phyloP scores from a whole-genome alignment of 2,113 vertebrate genomes.

The Semicossyphus pulcher region DNA sequence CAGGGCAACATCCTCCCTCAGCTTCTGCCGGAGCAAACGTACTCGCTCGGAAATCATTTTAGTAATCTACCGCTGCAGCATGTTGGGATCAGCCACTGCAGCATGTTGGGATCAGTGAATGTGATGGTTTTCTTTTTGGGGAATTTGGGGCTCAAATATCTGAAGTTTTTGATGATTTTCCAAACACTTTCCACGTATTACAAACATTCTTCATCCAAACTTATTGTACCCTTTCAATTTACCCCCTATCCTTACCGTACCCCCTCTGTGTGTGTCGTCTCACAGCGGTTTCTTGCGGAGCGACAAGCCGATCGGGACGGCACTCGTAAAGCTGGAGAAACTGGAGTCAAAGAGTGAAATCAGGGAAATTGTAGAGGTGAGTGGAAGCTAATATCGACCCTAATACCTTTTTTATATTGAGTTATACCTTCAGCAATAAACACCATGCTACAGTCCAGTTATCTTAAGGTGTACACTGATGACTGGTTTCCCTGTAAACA shows the following conservation, averaged over 20 bases:
- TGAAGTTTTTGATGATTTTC: neutral
- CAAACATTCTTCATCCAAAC: too few species aligned
- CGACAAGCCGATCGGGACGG: constrained; percentile 93
- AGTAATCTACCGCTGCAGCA: neutral
- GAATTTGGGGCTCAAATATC: neutral
- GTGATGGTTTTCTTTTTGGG: too few species aligned
- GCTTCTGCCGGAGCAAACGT: neutral
- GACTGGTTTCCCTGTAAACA: neutral
- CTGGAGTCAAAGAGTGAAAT: constrained; percentile 94
- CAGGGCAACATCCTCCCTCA: neutral
- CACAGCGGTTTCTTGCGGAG: constrained; percentile 94
- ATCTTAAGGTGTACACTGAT: neutral
- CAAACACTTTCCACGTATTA: too few species aligned
- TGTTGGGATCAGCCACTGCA: neutral
- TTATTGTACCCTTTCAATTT: too few species aligned
- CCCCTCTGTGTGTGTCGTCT: neutral
- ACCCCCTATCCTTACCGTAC: neutral
- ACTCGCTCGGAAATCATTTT: neutral
- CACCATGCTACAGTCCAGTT: too few species aligned
- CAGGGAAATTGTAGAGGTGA: constrained; percentile 94
- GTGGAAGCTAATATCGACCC: neutral
- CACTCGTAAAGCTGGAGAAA: constrained; percentile 92
- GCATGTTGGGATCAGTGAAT: accelerated
- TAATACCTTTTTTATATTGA: neutral
- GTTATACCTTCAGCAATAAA: neutral